Evolutionary conservation across 2,888 invertebrate genomes (phyloP).

Genomic region (Parnassius apollo): DNA sequence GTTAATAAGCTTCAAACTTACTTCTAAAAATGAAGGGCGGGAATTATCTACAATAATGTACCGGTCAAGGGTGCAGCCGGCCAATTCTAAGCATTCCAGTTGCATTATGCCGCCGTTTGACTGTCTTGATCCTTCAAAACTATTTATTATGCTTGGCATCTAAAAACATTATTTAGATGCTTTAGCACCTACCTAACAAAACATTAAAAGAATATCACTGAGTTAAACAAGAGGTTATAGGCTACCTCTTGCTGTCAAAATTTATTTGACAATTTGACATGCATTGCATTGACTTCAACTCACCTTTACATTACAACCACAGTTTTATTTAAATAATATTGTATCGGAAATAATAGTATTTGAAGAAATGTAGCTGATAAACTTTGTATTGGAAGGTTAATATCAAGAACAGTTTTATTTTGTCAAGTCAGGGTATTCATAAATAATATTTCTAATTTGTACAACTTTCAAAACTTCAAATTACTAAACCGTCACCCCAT

Average conservation of each 20-base stretch:
- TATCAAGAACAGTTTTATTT: no score
- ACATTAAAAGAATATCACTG: constrained; percentile 10
- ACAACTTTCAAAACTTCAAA: no score
- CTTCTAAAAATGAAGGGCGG: constrained; percentile 86
- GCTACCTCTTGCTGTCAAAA: constrained; percentile 24
- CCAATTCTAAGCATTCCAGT: constrained; percentile 86
- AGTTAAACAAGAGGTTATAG: constrained; percentile 26
- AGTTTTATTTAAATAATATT: background rate
- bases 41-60: constrained; percentile 85
- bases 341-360: background rate
- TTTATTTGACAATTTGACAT: background rate
- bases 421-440: no score
- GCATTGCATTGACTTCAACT: background rate
- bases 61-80: constrained; percentile 90
- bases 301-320: no score
- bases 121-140: constrained; percentile 52
- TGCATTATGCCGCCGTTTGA: constrained; percentile 72
- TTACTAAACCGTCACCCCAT: no score
- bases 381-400: no score
- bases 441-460: no score
- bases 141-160: constrained; percentile 67
- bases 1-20: constrained; percentile 37
- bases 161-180: constrained; percentile 41
- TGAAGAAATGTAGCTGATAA: no score
- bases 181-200: background rate